These are phyloP conservation scores for Zygogramma bicolorata DNA, from an alignment of 2,888 invertebrate species.

Conservation along the genomic window DNA sequence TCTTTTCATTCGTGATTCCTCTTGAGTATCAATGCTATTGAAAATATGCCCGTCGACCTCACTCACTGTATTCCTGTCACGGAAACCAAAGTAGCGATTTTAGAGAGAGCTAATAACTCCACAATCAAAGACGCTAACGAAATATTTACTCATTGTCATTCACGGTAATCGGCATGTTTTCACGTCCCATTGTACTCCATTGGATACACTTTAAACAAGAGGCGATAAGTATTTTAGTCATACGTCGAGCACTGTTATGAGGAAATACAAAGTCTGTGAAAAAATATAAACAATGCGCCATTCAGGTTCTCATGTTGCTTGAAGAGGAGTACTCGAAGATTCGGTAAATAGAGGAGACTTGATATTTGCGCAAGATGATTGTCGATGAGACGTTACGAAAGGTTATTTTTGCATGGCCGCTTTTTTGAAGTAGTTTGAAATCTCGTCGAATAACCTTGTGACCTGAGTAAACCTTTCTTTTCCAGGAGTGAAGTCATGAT, in stretches of 20 bases:
- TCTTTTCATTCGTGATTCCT: no score
- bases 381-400: background rate
- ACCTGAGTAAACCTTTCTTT: no score
- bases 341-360: background rate
- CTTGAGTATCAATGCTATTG: no score
- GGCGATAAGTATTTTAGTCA: slow-evolving; percentile 17
- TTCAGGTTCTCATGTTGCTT: background rate
- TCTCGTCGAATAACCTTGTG: no score
- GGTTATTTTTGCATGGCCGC: background rate
- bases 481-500: no score
- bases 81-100: slow-evolving; percentile 10
- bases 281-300: background rate
- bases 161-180: slow-evolving; percentile 13
- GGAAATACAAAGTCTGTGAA: background rate
- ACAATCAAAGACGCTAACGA: background rate
- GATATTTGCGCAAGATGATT: background rate
- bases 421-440: background rate
- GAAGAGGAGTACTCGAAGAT: background rate
- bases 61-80: slow-evolving; percentile 6
- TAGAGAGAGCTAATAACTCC: background rate
- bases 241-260: slow-evolving; percentile 10
- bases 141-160: slow-evolving; percentile 30
- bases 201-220: slow-evolving; percentile 15
- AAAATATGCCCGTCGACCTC: background rate
- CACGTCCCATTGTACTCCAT: slow-evolving; percentile 1